Conservation (phyloP, 2,797 vertebrate species). For the Adelosebastes latens region DNA sequence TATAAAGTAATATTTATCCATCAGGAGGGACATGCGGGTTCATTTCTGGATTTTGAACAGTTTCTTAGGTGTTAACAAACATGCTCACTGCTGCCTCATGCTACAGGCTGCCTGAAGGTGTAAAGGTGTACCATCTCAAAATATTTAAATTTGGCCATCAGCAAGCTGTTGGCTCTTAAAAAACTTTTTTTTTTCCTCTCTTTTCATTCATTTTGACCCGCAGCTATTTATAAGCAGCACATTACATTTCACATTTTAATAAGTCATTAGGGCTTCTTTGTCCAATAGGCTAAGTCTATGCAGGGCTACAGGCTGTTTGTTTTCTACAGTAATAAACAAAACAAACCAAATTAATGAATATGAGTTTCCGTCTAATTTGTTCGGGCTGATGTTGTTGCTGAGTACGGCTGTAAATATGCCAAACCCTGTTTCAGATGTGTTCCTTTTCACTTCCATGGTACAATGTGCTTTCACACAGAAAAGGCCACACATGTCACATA, state of each 20-base stretch:
- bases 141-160: conserved; percentile 11
- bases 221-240: conserved; percentile 26
- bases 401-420: not conserved
- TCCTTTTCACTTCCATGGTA: conserved; percentile 6
- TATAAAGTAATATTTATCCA: not conserved
- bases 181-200: not conserved
- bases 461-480: not conserved
- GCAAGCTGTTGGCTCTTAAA: conserved; percentile 1
- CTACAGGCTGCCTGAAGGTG: not conserved
- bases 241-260: conserved; percentile 18
- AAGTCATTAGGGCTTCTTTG: conserved; percentile 15
- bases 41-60: not conserved
- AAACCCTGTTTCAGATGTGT: not conserved
- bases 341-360: conserved; percentile 22
- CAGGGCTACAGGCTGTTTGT: conserved; percentile 20
- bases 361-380: not conserved
- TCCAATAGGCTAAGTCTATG: conserved; percentile 8
- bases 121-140: not conserved
- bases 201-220: conserved; percentile 2
- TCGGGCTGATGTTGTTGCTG: not conserved
- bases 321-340: conserved; percentile 22
- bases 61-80: not conserved
- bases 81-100: not conserved
- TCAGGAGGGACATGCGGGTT: not conserved
- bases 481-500: not conserved